phyloP scores from a whole-genome alignment of 2,113 vertebrate species.

The Dermatemys mawii region DNA sequence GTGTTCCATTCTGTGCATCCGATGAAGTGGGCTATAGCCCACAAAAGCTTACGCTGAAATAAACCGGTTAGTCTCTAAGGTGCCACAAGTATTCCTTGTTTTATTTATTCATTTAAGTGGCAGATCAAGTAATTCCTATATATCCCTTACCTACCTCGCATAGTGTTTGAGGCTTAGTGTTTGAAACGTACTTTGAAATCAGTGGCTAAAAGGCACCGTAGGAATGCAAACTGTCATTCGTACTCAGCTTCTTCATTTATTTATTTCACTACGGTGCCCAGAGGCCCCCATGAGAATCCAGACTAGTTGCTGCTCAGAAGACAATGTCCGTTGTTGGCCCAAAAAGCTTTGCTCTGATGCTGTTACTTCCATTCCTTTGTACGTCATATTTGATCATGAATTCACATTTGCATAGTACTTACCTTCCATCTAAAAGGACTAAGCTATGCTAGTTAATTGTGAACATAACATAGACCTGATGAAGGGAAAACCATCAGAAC shows the following conservation, averaged over 20 bases:
- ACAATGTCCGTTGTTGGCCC: not conserved
- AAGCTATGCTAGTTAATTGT: not conserved
- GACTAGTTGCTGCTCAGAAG: not conserved
- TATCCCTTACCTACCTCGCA: not conserved
- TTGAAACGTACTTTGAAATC: not conserved
- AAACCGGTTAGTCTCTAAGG: too few relatives aligned
- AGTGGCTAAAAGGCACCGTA: not conserved
- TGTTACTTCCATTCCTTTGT: not conserved
- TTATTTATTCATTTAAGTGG: not conserved
- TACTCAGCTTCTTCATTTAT: not conserved
- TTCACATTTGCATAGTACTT: not conserved
- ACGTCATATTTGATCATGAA: not conserved
- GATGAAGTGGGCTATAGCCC: too few relatives aligned
- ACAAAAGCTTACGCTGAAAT: too few relatives aligned
- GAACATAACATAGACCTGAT: not conserved
- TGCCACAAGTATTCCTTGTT: too few relatives aligned
- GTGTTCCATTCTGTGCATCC: too few relatives aligned
- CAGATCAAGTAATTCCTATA: not conserved
- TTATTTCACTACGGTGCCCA: not conserved
- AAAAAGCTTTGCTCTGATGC: not conserved
- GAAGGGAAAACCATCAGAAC: not conserved
- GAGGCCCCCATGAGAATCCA: not conserved
- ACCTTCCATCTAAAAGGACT: not conserved
- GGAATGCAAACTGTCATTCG: not conserved
- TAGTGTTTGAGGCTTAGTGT: not conserved